phyloP scores from a whole-genome alignment of 2,888 invertebrate genomes.

The Oligia fasciuncula region DNA sequence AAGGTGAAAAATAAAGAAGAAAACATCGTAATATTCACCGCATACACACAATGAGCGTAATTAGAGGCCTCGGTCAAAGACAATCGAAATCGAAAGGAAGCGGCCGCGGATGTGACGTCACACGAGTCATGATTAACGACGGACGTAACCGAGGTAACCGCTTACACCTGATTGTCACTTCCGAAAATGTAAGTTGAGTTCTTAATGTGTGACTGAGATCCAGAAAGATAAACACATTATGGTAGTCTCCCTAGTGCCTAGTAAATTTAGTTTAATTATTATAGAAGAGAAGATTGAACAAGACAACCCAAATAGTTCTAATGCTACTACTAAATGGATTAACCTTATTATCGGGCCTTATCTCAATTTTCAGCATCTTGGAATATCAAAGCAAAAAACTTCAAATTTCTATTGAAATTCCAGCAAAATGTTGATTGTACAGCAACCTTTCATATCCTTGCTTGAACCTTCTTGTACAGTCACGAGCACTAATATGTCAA shows the following conservation, averaged over 20 bases:
- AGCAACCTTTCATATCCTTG: neutral
- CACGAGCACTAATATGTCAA: no score
- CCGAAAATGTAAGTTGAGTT: constrained; percentile 59
- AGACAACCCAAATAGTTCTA: neutral
- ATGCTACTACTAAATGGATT: neutral
- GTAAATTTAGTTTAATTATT: neutral
- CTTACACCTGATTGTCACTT: constrained; percentile 69
- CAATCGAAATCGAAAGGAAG: constrained; percentile 89
- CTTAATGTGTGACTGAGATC: constrained; percentile 29
- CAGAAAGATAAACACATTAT: neutral
- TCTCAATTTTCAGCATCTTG: neutral
- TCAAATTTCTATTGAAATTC: neutral
- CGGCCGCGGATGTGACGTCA: constrained; percentile 82
- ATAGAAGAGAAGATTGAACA: neutral
- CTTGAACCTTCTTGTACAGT: neutral
- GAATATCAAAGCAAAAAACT: neutral
- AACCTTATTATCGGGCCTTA: neutral
- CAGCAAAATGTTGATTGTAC: neutral
- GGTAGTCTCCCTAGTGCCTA: no score
- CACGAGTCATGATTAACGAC: constrained; percentile 45
- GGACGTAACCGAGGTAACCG: constrained; percentile 68
- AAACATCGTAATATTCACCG: constrained; percentile 55
- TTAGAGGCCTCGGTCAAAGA: constrained; percentile 87
- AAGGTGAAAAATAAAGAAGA: constrained; percentile 11
- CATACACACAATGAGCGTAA: constrained; percentile 80